Base-by-base conservation (phyloP, 1,140 invertebrate species). In the Ceratina calcarata region DNA sequence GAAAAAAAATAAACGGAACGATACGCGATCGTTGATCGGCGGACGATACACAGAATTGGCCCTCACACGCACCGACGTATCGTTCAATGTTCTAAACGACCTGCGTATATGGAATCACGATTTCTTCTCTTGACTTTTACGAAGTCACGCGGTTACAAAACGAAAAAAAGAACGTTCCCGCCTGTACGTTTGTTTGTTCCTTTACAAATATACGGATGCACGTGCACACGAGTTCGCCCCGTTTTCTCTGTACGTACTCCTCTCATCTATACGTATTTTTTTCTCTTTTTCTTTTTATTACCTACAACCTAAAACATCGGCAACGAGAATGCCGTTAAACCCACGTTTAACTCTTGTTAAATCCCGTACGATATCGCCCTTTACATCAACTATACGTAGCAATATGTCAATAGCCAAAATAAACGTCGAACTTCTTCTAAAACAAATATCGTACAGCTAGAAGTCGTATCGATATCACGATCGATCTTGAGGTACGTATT, bases 401-500 rank as follows among this genome's bases (percentile, higher is more conserved):
- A 88, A 87, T 89, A 90, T 81, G 88, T 86, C 78, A 67, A 88
- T 88, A 88, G 74, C 85, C 77, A 88, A 91, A 92, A 92, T 89
- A 91, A 91, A 91, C 80, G 83, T 89, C 87, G 84, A 89, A 91
- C 74, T 89, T 87, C 71, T 82, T 90, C 88, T 91, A 90, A 92
- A 92, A 92, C 86, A 89, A 91, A 88, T 88, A 87, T 86, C 85
- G 85, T 91, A 91, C 84, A 91, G 78, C 89, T 91, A 92, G 82
- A 87, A 91, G 89, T 92, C 87, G 83, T 88, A 89, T 92, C 89
- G 90, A 90, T 91, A 91, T 89, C 86, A 90, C 89, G 90, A 91
- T 92, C 89, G 89, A 91, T 92, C 83, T 57, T 91, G 91, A 92
- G 91, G 92, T 93, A 93, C 90, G 89, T 92, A 89, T 89, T 90